Evolutionary conservation across 2,797 vertebrate species (phyloP), one percentile per base, ranked within the genome.

Genomic region (Pipistrellus nathusii): DNA sequence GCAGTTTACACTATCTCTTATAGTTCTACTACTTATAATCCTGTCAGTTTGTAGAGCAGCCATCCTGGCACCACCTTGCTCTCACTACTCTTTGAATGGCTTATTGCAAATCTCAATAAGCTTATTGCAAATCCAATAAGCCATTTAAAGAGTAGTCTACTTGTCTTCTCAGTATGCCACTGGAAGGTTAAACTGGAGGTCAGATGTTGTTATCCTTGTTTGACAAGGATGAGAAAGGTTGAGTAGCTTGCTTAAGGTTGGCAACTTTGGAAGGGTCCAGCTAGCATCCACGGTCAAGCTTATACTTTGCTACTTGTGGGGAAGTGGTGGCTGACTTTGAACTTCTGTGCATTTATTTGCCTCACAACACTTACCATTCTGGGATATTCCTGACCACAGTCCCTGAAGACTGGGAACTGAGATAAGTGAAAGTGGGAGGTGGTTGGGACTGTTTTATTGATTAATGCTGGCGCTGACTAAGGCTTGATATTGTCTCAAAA

Each of bases 271-370:
- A 15, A 57, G 44, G 6, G 15, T 68, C 51, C 15, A 69, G 44
- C 23, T 25, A 71, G 57, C 8, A 64, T 20, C n/a, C 5, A 68
- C 44, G 10, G 1, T 48, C 72, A 32, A 55, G 35, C 5, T 82
- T 77, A 72, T 35, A 32, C 11, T 72, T 59, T 51, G 62, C 20
- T 78, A 32, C 27, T n/a, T n/a, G 3, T 87, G 6, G 51, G 77
- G 35, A 48, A 68, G 3, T 41, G 6, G 8, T 75, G 59, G 38
- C 80, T 62, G 27, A 80, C 9, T 20, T 84, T 72, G 59, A 87
- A 88, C 57, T 73, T 87, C 78, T 85, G 41, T 85, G 8, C n/a
- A 8, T 87, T 92, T 91, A 44, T 90, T 78, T 76, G 14, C 30
- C 69, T 85, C 18, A 0, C n/a, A 71, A 57, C 18, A 71, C 6